Percentiles rank a stretch among this genome's conserved stretches.
phyloP scores from a whole-genome alignment of 2,113 vertebrate species.

The Atlantisia rogersi region DNA sequence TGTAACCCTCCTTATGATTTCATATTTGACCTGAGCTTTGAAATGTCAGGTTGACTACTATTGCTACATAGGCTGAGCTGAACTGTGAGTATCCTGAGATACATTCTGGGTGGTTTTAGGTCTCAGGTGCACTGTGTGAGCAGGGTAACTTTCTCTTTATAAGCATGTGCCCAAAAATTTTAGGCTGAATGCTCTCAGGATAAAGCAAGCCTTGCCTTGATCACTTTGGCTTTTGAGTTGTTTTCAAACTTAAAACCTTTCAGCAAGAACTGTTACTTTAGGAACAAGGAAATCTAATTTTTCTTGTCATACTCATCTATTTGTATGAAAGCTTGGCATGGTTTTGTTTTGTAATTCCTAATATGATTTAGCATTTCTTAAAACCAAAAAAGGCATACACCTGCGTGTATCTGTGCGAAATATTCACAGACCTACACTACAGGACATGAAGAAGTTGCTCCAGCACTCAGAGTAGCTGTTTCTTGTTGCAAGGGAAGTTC shows the following conservation, averaged over 20 bases:
- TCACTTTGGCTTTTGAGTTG: background rate
- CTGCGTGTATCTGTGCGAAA: background rate
- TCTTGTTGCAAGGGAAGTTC: background rate
- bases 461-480: background rate
- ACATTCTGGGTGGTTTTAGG: background rate
- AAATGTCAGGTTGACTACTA: background rate
- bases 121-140: background rate
- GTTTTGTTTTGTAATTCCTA: background rate
- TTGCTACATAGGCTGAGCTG: background rate
- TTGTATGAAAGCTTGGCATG: background rate
- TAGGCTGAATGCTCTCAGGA: background rate
- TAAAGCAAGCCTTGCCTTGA: background rate
- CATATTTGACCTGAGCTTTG: background rate
- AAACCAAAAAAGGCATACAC: background rate
- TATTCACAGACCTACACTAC: background rate
- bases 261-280: background rate
- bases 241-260: background rate
- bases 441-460: background rate
- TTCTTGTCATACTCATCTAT: background rate
- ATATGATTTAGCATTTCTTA: background rate
- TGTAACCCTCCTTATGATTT: background rate
- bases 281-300: background rate
- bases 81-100: background rate
- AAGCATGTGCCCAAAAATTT: background rate
- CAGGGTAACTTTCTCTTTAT: background rate